A percentile compares a stretch with the other conserved stretches of the same genome.
These are phyloP conservation scores for Thumatha senex DNA, from an alignment of 2,888 invertebrate genomes.

Conservation along the genomic window DNA sequence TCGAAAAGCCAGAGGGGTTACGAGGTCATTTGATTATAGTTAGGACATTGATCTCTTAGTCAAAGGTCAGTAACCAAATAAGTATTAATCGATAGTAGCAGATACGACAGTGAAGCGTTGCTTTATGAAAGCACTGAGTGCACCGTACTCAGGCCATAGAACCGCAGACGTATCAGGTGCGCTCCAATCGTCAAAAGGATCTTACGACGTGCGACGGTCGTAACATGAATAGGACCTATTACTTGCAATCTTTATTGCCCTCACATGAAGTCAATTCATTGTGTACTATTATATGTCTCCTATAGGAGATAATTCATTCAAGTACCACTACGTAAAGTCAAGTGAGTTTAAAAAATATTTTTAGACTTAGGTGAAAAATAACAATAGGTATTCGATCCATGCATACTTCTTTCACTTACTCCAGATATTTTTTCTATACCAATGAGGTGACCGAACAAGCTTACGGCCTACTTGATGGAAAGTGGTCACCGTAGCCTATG, in stretches of 20 bases:
- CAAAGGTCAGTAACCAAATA: neutral
- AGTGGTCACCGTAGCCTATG: too few relatives aligned
- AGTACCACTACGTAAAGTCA: slow-evolving; percentile 13
- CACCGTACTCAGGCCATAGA: slow-evolving; percentile 16
- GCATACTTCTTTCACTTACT: too few relatives aligned
- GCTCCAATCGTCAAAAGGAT: slow-evolving; percentile 30
- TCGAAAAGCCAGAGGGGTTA: too few relatives aligned
- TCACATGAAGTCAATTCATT: slow-evolving; percentile 37
- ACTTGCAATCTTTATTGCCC: slow-evolving; percentile 41
- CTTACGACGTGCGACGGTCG: slow-evolving; percentile 34
- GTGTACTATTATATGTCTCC: slow-evolving; percentile 21
- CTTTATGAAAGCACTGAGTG: slow-evolving; percentile 8
- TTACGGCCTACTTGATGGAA: too few relatives aligned
- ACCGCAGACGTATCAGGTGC: slow-evolving; percentile 30
- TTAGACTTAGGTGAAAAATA: neutral
- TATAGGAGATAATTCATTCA: slow-evolving; percentile 18
- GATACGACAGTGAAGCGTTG: neutral
- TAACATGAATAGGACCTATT: slow-evolving; percentile 34
- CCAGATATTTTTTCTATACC: too few relatives aligned
- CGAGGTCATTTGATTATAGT: too few relatives aligned
- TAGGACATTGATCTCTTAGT: too few relatives aligned
- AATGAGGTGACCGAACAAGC: too few relatives aligned
- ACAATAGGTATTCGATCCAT: too few relatives aligned
- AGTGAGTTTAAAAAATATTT: neutral
- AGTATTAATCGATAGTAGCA: slow-evolving; percentile 1